Conservation (phyloP, 1,140 invertebrate genomes). For the Caerostris extrusa region DNA sequence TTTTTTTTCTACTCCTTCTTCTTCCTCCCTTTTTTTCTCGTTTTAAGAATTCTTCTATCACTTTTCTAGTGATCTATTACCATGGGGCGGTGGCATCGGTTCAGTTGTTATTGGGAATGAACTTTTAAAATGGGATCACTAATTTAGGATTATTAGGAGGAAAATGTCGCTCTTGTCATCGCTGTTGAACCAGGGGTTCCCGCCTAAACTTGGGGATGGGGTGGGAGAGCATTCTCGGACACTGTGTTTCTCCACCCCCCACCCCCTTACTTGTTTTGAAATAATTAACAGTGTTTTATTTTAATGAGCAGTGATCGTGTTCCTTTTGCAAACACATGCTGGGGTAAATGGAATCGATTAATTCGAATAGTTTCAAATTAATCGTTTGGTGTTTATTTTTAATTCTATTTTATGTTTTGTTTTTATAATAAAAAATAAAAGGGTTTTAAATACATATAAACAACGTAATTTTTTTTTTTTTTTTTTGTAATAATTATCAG, state of each 20-base stretch:
- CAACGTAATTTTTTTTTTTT: too few relatives aligned
- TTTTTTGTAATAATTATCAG: too few relatives aligned
- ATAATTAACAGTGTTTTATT: conserved; percentile 27
- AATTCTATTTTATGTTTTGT: too few relatives aligned
- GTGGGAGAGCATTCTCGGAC: not conserved
- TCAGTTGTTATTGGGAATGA: conserved; percentile 9
- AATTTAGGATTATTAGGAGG: conserved; percentile 68
- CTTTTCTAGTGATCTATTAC: conserved; percentile 71
- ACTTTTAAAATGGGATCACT: conserved; percentile 65
- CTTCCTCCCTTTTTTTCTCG: not conserved
- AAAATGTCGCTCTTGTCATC: conserved; percentile 35
- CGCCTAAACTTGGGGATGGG: not conserved
- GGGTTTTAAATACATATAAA: too few relatives aligned
- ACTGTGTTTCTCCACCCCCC: not conserved
- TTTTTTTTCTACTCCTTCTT: not conserved
- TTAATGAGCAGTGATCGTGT: not conserved
- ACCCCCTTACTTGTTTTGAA: not conserved
- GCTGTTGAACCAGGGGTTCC: conserved; percentile 5
- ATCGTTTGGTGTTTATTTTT: too few relatives aligned
- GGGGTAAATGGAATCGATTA: not conserved
- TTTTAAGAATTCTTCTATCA: conserved; percentile 43
- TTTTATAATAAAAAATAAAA: too few relatives aligned
- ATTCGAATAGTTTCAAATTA: not conserved
- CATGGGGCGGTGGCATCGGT: conserved; percentile 29
- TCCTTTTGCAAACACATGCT: not conserved